Percentiles rank a stretch among this genome's conserved stretches.
These are phyloP conservation scores for Coenonympha glycerion DNA, from an alignment of 2,888 invertebrate genomes.

Conservation along the genomic window DNA sequence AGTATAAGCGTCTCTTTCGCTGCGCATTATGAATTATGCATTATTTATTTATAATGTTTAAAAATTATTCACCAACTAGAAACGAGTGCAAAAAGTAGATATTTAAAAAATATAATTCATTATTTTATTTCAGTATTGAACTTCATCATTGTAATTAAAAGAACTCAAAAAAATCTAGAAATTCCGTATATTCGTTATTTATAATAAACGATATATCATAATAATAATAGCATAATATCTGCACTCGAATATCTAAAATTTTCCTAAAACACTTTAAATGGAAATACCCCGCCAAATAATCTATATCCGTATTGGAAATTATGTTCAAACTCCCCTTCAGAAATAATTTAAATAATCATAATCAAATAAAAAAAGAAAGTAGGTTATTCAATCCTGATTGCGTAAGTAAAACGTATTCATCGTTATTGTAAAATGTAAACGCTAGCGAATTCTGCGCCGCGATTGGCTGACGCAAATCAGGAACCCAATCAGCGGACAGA, in stretches of 20 bases:
- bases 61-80: constrained; percentile 10
- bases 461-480: too few relatives aligned
- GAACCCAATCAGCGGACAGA: too few relatives aligned
- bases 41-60: constrained; percentile 6
- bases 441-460: too few relatives aligned
- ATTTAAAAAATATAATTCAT: too few relatives aligned
- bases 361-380: not conserved
- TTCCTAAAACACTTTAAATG: constrained; percentile 14
- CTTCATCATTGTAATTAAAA: too few relatives aligned
- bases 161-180: too few relatives aligned
- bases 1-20: constrained; percentile 4
- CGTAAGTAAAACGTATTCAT: too few relatives aligned
- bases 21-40: constrained; percentile 6
- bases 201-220: too few relatives aligned
- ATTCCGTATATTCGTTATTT: too few relatives aligned
- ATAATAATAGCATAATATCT: too few relatives aligned
- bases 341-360: not conserved
- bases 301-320: constrained; percentile 16
- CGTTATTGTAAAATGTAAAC: too few relatives aligned
- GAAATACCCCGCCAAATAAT: constrained; percentile 2
- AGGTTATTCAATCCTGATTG: too few relatives aligned
- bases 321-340: not conserved
- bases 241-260: constrained; percentile 13
- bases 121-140: not conserved
- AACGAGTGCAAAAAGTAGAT: constrained; percentile 10